These are phyloP conservation scores for Hafferia zeledoni DNA, from an alignment of 2,797 vertebrate species.

Conservation along the genomic window DNA sequence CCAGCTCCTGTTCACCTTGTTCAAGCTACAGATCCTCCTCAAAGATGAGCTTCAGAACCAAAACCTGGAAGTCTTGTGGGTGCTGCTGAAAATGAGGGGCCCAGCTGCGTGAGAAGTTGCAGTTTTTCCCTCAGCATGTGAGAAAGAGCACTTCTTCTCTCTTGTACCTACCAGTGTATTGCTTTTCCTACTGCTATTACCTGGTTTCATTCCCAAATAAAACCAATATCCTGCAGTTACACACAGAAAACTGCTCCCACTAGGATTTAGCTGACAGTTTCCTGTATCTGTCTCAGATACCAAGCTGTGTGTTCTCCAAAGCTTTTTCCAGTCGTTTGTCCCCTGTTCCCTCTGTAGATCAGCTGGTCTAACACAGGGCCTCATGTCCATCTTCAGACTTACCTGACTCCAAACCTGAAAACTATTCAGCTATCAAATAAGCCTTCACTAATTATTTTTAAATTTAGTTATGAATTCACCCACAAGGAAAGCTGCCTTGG, in stretches of 20 bases:
- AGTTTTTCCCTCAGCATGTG: not conserved
- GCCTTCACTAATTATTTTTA: not conserved
- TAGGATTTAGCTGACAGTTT: not conserved
- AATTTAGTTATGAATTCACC: not conserved
- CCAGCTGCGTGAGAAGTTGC: not conserved
- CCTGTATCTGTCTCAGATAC: not conserved
- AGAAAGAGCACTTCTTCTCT: not conserved
- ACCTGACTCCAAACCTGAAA: not conserved
- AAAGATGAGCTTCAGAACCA: not conserved
- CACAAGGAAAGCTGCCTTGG: not conserved
- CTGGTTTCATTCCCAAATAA: not conserved
- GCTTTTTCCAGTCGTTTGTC: not conserved
- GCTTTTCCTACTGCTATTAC: not conserved
- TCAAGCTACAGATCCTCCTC: not conserved
- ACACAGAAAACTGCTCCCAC: not conserved
- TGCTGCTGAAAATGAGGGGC: not conserved
- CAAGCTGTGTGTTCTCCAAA: not conserved
- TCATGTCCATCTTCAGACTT: not conserved
- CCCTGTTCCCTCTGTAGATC: rapidly evolving
- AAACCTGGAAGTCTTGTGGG: not conserved
- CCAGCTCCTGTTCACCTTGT: rapidly evolving
- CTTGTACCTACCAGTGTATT: rapidly evolving
- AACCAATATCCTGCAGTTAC: not conserved
- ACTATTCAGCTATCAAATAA: not conserved
- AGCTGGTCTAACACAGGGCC: not conserved